Percentiles rank a stretch among this genome's conserved stretches.
phyloP scores from a whole-genome alignment of 1,140 invertebrate species.

The Tachypleus tridentatus region DNA sequence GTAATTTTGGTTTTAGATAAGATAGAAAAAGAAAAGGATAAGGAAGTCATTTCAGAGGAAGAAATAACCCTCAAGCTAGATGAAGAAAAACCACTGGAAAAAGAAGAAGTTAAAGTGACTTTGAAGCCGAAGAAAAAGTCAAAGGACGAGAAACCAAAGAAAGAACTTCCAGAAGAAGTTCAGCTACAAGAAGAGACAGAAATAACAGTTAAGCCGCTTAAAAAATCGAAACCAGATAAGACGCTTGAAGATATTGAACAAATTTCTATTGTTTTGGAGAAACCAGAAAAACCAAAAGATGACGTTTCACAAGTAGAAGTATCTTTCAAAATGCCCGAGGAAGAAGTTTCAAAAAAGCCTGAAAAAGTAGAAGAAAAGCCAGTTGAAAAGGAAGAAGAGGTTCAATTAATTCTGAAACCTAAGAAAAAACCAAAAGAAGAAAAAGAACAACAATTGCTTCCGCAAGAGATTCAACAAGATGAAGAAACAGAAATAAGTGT shows the following conservation, averaged over 20 bases:
- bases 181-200: conserved; percentile 1
- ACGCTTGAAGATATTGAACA: conserved; percentile 1
- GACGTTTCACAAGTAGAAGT: neutral
- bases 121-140: conserved; percentile 8
- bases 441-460: neutral
- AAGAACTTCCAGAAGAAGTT: neutral
- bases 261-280: neutral
- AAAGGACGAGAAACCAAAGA: conserved; percentile 5
- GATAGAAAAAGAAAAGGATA: conserved; percentile 3
- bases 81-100: conserved; percentile 1
- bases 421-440: conserved; percentile 7
- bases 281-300: conserved; percentile 7
- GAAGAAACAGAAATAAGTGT: conserved; percentile 7
- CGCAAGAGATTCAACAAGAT: conserved; percentile 26
- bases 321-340: neutral
- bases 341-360: neutral
- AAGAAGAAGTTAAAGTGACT: conserved; percentile 10
- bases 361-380: conserved; percentile 9
- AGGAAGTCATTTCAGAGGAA: conserved; percentile 10
- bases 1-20: neutral
- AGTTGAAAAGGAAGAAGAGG: conserved; percentile 9
- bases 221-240: neutral
- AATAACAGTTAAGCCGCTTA: neutral
- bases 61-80: neutral
- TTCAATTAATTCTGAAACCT: conserved; percentile 6